Conservation (phyloP, 2,888 invertebrate species). For the Eristalis intricaria region DNA sequence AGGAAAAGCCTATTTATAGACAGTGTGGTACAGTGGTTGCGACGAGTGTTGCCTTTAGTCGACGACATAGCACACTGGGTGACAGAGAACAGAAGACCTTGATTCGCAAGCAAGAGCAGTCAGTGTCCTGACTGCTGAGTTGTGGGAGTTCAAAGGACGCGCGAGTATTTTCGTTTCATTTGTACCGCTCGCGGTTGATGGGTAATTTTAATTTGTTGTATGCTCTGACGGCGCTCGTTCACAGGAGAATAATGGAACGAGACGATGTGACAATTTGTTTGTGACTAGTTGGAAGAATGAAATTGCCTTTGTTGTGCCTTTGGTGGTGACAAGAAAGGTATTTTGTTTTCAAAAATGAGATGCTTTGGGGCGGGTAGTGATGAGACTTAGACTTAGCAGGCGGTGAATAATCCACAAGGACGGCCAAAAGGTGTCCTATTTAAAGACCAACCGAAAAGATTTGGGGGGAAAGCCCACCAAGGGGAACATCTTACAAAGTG, state of each 20-base stretch:
- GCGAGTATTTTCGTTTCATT: neutral
- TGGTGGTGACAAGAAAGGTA: no score
- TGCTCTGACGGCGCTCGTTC: neutral
- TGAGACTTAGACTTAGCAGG: no score
- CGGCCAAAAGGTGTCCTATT: no score
- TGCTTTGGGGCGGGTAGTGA: no score
- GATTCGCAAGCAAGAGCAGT: neutral
- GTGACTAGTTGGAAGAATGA: neutral
- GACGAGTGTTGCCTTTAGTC: neutral
- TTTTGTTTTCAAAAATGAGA: no score
- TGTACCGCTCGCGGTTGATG: neutral
- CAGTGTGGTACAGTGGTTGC: neutral
- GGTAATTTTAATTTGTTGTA: neutral
- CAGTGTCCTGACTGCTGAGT: neutral
- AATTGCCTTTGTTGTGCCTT: neutral
- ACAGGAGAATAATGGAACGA: neutral
- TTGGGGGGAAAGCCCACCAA: no score
- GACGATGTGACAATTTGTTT: neutral
- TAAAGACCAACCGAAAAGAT: no score
- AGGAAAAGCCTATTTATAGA: neutral
- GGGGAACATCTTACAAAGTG: no score
- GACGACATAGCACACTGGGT: neutral
- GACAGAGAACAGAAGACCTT: neutral
- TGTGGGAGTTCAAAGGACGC: constrained; percentile 1
- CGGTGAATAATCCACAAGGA: no score